Conservation (phyloP, 2,113 vertebrate genomes). For the Tychaedon coryphoeus region DNA sequence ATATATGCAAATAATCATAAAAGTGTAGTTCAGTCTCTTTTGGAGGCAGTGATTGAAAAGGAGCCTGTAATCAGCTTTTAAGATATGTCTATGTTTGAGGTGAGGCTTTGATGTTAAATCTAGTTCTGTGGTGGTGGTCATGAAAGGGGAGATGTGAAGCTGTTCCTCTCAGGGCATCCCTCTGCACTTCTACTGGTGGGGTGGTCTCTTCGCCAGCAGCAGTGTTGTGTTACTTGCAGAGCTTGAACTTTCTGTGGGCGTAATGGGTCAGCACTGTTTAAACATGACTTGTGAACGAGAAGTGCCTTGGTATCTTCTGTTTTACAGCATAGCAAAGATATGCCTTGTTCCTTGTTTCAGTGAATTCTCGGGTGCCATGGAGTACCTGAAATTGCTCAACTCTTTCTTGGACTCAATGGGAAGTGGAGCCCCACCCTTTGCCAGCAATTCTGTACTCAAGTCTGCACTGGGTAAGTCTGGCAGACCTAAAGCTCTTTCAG, state of each 20-base stretch:
- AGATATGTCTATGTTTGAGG: neutral
- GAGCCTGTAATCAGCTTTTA: neutral
- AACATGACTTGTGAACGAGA: neutral
- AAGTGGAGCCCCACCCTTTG: slow-evolving; percentile 66
- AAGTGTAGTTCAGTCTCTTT: neutral
- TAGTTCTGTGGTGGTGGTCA: neutral
- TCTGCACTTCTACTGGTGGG: rapidly evolving
- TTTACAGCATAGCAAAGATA: neutral
- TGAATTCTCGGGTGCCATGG: slow-evolving; percentile 87
- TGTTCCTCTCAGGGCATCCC: rapidly evolving
- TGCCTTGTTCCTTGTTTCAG: slow-evolving; percentile 68
- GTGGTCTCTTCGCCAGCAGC: neutral
- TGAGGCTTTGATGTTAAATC: neutral
- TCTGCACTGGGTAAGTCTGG: slow-evolving; percentile 71
- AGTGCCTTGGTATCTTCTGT: neutral
- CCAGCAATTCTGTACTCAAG: slow-evolving; percentile 69
- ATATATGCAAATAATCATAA: neutral
- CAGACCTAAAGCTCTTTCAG: neutral
- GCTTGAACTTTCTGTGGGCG: neutral
- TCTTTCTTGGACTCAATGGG: slow-evolving; percentile 86
- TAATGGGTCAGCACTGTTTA: neutral
- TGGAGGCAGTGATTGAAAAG: neutral
- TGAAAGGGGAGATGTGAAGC: neutral
- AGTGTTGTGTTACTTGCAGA: neutral
- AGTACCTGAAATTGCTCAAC: slow-evolving; percentile 90